Evolutionary conservation across 2,888 invertebrate species (phyloP).

Genomic region (Himalopsyche tibetana): DNA sequence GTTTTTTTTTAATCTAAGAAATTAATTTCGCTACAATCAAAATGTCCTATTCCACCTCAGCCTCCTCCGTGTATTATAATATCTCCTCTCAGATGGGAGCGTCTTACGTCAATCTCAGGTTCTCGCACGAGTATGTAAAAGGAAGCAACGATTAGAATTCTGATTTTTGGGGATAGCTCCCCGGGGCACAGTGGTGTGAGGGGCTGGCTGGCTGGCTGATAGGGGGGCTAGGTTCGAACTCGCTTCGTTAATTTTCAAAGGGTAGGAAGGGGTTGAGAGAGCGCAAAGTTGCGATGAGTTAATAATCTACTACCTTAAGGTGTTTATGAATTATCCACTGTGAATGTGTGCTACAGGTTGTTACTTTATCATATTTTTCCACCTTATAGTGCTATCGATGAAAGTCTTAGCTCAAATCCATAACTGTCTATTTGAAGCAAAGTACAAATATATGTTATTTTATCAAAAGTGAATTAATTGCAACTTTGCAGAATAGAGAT

Average conservation of each 20-base stretch:
- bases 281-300: constrained; percentile 63
- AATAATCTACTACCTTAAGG: constrained; percentile 63
- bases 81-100: constrained; percentile 54
- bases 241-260: constrained; percentile 65
- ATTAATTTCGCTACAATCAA: background rate
- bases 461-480: too few species aligned
- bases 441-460: too few species aligned
- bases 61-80: constrained; percentile 56
- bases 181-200: constrained; percentile 44
- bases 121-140: constrained; percentile 55
- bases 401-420: too few species aligned
- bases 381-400: background rate
- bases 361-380: background rate
- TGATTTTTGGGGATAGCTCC: constrained; percentile 61
- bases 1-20: too few species aligned
- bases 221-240: constrained; percentile 46
- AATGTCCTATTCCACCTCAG: background rate
- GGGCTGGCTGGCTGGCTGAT: constrained; percentile 22
- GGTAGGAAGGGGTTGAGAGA: constrained; percentile 52
- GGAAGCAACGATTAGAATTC: constrained; percentile 63
- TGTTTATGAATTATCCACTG: constrained; percentile 60
- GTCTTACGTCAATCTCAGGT: constrained; percentile 62
- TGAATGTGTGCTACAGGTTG: constrained; percentile 45
- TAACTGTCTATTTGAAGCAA: too few species aligned
- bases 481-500: too few species aligned